Percentiles rank a stretch among this genome's conserved stretches.
These are phyloP conservation scores for Drosophila arizonae DNA, from an alignment of 1,140 invertebrate genomes.

Conservation along the genomic window DNA sequence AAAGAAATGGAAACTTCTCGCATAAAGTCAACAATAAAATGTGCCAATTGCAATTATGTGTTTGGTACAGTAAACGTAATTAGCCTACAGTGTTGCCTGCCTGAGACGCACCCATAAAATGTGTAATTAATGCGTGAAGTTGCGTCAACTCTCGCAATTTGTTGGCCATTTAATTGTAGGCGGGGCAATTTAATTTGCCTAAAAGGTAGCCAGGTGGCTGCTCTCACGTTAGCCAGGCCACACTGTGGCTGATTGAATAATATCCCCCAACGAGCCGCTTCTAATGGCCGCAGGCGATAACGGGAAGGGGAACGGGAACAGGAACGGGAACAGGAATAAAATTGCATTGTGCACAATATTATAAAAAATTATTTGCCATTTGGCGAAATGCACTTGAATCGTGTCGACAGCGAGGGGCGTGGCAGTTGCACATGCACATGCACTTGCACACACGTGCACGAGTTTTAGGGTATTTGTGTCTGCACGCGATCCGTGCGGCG, in stretches of 20 bases:
- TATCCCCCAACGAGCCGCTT: constrained; percentile 27
- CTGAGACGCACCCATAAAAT: constrained; percentile 32
- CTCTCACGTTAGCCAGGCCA: constrained; percentile 7
- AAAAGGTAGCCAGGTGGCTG: neutral
- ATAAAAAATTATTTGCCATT: constrained; percentile 60
- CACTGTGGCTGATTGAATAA: constrained; percentile 65
- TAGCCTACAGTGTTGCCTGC: constrained; percentile 42
- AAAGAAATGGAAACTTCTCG: constrained; percentile 42
- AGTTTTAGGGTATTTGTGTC: constrained; percentile 54
- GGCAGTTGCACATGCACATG: constrained; percentile 31
- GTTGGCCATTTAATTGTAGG: constrained; percentile 47
- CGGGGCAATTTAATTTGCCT: constrained; percentile 7
- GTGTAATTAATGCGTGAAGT: constrained; percentile 41
- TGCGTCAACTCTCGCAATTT: constrained; percentile 33
- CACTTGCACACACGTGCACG: constrained; percentile 58
- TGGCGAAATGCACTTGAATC: constrained; percentile 51
- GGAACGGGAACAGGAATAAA: constrained; percentile 1
- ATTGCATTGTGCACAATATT: constrained; percentile 23
- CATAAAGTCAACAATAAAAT: constrained; percentile 73
- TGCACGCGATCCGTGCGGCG: constrained; percentile 49
- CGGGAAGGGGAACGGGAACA: too few relatives aligned
- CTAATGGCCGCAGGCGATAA: neutral
- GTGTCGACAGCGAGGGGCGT: constrained; percentile 21
- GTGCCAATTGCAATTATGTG: constrained; percentile 71
- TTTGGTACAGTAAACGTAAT: constrained; percentile 58